phyloP scores from a whole-genome alignment of 2,113 vertebrate species.

The Lophura nycthemera region DNA sequence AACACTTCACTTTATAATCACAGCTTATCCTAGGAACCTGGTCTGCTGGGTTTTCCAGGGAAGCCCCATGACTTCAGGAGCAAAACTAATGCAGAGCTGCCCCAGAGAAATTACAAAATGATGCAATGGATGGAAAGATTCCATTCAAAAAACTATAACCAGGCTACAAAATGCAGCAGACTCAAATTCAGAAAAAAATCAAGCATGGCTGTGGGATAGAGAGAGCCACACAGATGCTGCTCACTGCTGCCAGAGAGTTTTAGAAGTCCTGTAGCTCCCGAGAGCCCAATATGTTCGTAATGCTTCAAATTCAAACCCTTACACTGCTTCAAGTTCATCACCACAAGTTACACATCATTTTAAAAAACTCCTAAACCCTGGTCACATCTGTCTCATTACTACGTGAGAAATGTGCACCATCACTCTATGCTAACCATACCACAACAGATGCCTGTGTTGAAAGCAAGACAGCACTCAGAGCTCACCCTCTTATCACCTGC shows the following conservation, averaged over 20 bases:
- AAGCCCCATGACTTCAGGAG: not conserved
- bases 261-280: not conserved
- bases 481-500: not conserved
- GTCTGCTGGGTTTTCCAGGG: not conserved
- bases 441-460: not conserved
- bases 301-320: not conserved
- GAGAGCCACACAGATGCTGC: not conserved
- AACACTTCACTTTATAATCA: not conserved
- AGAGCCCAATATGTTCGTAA: not conserved
- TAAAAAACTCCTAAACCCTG: not conserved
- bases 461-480: not conserved
- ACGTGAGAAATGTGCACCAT: not conserved
- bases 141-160: not conserved
- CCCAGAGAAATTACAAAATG: not conserved
- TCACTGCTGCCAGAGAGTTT: not conserved
- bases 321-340: not conserved
- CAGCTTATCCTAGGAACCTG: not conserved
- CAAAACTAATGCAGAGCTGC: not conserved
- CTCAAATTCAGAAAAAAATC: not conserved
- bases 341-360: not conserved
- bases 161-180: not conserved
- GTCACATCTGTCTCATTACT: not conserved
- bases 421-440: not conserved
- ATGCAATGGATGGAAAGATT: not conserved
- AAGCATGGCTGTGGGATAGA: no score